Evolutionary conservation across 2,888 invertebrate species (phyloP), one percentile per base, ranked within the genome.

Genomic region (Dascillus cervinus): DNA sequence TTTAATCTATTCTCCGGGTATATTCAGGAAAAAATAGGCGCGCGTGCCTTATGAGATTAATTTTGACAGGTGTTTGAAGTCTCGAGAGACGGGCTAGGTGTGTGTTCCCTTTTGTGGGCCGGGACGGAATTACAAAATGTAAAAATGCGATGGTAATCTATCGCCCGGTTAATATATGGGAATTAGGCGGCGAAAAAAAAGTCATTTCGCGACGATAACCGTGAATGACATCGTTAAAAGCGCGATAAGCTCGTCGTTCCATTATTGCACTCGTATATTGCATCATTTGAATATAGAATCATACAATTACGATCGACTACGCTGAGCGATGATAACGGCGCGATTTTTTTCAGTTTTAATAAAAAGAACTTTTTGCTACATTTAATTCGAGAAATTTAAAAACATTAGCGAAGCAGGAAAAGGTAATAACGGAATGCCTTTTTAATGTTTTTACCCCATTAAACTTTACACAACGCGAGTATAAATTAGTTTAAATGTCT

Each of bases 211-310:
- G 42, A 42, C 44, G 51, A 50, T 54, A 52, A 50, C 50, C 41
- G 49, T 43, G 43, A 43, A 49, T 48, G 45, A 50, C 47, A 46
- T 50, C 50, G 48, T 50, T 52, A 58, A 58, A 53, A 43, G 41
- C 43, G 39, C 42, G 58, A 58, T 58, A 57, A 58, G 55, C 55
- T 43, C 38, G 26, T 40, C 40, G 40, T 37, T 44, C 50, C 50
- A 48, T 54, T 56, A 57, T 56, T 50, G 45, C 50, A 41, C 44
- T 49, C 50, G 47, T 56, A 48, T 55, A 56, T 53, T 52, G 56
- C 56, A 41, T 39, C 53, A 51, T 57, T 56, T 56, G 53, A 56
- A 57, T 56, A 49, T 46, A 44, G 43, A 48, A 41, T 39, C 39
- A 46, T 8, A 46, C 51, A 50, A 51, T 50, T 50, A 48, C 43